Base-by-base conservation (phyloP, 1,140 invertebrate species). In the Thalassaphorura encarpata region DNA sequence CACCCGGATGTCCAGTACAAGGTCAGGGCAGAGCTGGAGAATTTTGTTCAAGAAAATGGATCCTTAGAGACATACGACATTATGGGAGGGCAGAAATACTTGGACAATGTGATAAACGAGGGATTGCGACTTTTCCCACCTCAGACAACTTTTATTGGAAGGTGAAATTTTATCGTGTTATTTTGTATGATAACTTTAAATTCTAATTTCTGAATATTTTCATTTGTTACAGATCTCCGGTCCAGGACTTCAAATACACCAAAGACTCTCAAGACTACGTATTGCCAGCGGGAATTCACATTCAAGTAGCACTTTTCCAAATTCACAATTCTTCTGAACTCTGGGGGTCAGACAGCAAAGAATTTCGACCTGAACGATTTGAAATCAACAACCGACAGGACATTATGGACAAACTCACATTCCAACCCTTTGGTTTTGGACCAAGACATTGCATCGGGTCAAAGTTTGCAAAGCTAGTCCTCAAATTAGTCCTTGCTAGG, bases 131-230 rank as follows among this genome's bases (percentile, higher is more conserved):
- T 62, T 23, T 58, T 46, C 33, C 60, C 60, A 3, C 54, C 60
- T 2, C 60, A 62, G 23, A 62, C 60, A 1, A 62, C 60, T 24
- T 62, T 62, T 33, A 54, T 62, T 3, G 53, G 56, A 4, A 33
- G 60, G 60, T 62, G 27, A 26, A 5, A 43, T 24, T 5, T 24
- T 24, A 3, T 41, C 19, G 21, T 26, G 19, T 39, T 52, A 19
- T 24, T 3, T 8, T 31, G 27, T 13, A 21, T 24, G 18, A 21
- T 36, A 56, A 8, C 21, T 21, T 24, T 27, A 4, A 46, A 5
- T 42, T 11, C 33, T 16, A 11, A 36, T 18, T 13, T n/a, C 27
- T 28, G 8, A 23, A 15, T 56, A 49, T 56, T 27, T 42, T 15
- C 28, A 24, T 43, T 46, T 5, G 11, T 41, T 49, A 15, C 46